Evolutionary conservation across 2,797 vertebrate species (phyloP), one percentile per base, ranked within the genome.

Genomic region (Microcaecilia unicolor): DNA sequence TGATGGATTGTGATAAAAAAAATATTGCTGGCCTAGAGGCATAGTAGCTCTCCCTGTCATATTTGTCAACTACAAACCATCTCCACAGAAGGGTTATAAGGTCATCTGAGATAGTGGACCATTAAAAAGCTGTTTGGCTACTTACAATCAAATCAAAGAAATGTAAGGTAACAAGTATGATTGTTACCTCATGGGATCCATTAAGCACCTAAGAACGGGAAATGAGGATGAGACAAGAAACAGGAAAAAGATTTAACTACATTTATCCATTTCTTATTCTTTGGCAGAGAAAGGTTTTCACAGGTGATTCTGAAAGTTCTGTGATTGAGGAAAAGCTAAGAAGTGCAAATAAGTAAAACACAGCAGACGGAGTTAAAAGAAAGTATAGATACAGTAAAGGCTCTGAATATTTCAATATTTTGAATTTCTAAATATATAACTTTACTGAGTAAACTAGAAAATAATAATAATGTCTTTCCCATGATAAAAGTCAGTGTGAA

Each of bases 1-100:
- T 73, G 70, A 71, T 75, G 58, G 56, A 64, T 70, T 68, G 66
- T 66, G 44, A 69, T 61, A 53, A 64, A n/a, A n/a, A n/a, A 53
- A 55, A 64, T 72, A 67, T 66, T 69, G 61, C 62, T 63, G 55
- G 60, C 61, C 61, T 62, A 64, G 56, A 56, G 58, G 48, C 64
- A 57, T 18, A 46, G 48, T 64, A 59, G 55, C 55, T 45, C 42
- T 49, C 51, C 42, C 43, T 70, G 59, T 69, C 58, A 44, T 61
- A 62, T 64, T 51, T 64, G 65, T 73, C 65, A 70, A 59, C 52
- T 60, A 59, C 49, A 58, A 62, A 56, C 45, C 23, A 54, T 57
- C 30, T 61, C 42, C 52, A 29, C 25, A 7, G 29, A 52, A 54
- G 38, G 48, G 54, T 66, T 67, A 49, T 46, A 44, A 67, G 58